Base-by-base conservation (phyloP, 2,797 vertebrate species). In the Orestias chungarensis region DNA sequence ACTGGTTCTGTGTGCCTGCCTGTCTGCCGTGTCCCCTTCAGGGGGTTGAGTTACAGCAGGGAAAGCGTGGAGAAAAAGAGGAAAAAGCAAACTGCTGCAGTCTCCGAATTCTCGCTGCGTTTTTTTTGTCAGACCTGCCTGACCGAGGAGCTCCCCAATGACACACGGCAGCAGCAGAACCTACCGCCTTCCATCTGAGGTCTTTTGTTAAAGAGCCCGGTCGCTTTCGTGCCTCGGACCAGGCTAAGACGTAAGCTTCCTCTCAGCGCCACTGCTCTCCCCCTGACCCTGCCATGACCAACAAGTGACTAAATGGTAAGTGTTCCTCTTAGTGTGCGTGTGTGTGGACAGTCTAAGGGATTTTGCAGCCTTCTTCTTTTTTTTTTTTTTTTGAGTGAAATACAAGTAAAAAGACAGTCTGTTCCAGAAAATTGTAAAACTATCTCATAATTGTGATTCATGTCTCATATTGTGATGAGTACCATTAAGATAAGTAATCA, bases 41-140 rank as follows among this genome's bases (percentile, higher is more conserved):
- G 79, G 77, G 88, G 88, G 78, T 93, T 86, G 82, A 85, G 88
- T 93, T 93, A 88, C 92, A 82, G n/a, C 62, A 57, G 71, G 73
- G 74, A 86, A 74, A 75, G 75, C 69, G 62, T 82, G 76, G 55
- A 87, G 77, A 65, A 82, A n/a, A 69, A 80, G 75, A 85, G 81
- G 82, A 88, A 81, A 85, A 74, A 85, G 83, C 83, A 42, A 86
- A 88, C 66, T 80, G 85, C 86, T 81, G 86, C 74, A 57, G 84
- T 88, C 82, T 90, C 78, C 85, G 80, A 85, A 77, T 84, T 71
- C 73, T 80, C 75, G 25, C 68, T 23, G 47, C 80, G 75, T 87
- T 44, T 0, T 25, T 49, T 29, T 84, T 83, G 80, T 78, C 83
- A 43, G 70, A 55, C 73, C 83, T 77, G 73, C 83, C 78, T 59